Conservation (phyloP, 2,113 vertebrate genomes). For the Verasper variegatus region DNA sequence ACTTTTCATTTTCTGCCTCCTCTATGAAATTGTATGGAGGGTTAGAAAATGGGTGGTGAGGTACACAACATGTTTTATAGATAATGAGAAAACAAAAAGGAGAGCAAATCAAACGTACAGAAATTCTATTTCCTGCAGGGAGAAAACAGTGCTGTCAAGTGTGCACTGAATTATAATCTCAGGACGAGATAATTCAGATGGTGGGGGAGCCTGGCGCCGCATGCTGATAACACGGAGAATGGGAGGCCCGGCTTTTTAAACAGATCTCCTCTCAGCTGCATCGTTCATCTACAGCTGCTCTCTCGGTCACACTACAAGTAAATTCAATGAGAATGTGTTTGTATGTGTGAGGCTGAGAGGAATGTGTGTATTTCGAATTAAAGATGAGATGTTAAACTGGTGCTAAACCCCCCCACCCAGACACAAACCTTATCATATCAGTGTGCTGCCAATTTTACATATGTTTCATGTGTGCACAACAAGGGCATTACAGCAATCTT, state of each 20-base stretch:
- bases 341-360: not conserved
- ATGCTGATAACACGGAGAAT: slow-evolving; percentile 43
- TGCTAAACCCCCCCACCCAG: no score
- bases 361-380: not conserved
- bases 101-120: slow-evolving; percentile 65
- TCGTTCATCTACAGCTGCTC: slow-evolving; percentile 29
- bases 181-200: slow-evolving; percentile 52
- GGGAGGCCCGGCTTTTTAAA: slow-evolving; percentile 44
- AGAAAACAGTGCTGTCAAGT: slow-evolving; percentile 56
- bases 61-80: slow-evolving; percentile 40
- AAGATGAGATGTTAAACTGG: no score
- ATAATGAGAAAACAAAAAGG: slow-evolving; percentile 79
- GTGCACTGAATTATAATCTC: slow-evolving; percentile 71
- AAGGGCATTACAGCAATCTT: not conserved
- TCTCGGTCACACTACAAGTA: slow-evolving; percentile 23
- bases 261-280: slow-evolving; percentile 47
- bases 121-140: slow-evolving; percentile 59
- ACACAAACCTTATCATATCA: no score
- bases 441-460: not conserved
- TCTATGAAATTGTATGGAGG: slow-evolving; percentile 50
- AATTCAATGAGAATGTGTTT: slow-evolving; percentile 2
- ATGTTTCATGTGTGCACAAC: not conserved
- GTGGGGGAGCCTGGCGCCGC: slow-evolving; percentile 16
- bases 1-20: slow-evolving; percentile 58
- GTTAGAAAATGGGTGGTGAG: slow-evolving; percentile 31